These are phyloP conservation scores for Phenganax marumi DNA, from an alignment of 92 coral and sea anemone genomes.

Conservation along the genomic window DNA sequence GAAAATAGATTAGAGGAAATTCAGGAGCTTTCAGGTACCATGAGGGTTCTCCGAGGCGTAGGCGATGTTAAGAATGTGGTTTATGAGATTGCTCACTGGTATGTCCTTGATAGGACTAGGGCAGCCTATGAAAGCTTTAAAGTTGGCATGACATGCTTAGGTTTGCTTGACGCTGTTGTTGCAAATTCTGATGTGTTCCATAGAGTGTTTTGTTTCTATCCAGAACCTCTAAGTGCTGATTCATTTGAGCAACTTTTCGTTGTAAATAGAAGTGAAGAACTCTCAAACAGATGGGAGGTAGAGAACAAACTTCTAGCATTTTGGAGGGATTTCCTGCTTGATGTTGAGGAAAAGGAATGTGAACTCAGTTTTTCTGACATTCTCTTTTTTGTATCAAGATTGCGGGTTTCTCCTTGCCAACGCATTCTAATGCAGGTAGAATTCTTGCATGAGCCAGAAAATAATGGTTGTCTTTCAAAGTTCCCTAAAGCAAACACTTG, in stretches of 20 bases:
- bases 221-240: background rate
- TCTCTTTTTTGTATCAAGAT: no score
- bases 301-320: constrained; percentile 28
- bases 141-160: background rate
- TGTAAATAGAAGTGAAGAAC: constrained; percentile 54
- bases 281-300: constrained; percentile 60
- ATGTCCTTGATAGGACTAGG: constrained; percentile 52
- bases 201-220: background rate
- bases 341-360: constrained; percentile 26
- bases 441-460: constrained; percentile 22
- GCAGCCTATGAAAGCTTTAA: background rate
- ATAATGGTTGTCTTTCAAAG: constrained; percentile 1
- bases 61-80: constrained; percentile 56
- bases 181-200: constrained; percentile 57
- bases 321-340: constrained; percentile 34
- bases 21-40: constrained; percentile 57
- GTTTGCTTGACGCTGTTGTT: constrained; percentile 40
- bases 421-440: background rate
- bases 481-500: constrained; percentile 24
- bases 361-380: background rate
- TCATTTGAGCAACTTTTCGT: background rate
- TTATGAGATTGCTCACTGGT: constrained; percentile 27
- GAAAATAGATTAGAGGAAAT: constrained; percentile 48
- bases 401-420: background rate
- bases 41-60: constrained; percentile 42